Evolutionary conservation across 2,113 vertebrate genomes (phyloP).

Genomic region (Diadophis punctatus): DNA sequence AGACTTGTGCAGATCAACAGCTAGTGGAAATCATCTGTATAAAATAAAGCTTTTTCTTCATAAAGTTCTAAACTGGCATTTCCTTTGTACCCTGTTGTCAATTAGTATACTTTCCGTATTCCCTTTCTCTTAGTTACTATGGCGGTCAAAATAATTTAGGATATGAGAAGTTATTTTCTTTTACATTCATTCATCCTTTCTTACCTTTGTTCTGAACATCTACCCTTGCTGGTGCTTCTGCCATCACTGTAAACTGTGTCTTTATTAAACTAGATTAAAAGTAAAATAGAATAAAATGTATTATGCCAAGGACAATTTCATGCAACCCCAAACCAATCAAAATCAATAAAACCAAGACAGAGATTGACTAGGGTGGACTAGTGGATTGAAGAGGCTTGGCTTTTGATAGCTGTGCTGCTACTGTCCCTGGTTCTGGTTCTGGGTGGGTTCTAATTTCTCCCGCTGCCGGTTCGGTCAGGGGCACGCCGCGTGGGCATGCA

Average conservation of each 20-base stretch:
- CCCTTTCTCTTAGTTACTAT: neutral
- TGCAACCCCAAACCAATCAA: neutral
- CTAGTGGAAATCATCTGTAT: neutral
- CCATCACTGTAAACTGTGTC: neutral
- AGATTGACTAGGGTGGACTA: neutral
- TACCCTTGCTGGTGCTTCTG: neutral
- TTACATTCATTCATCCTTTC: neutral
- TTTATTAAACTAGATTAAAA: neutral
- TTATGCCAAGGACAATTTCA: neutral
- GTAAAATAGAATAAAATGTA: neutral
- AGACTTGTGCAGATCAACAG: neutral
- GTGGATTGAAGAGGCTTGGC: neutral
- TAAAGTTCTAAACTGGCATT: neutral
- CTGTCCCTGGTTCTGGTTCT: neutral
- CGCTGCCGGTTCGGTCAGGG: too few species aligned
- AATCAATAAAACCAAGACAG: neutral
- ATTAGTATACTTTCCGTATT: neutral
- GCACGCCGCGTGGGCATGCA: too few species aligned
- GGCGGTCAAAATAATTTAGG: neutral
- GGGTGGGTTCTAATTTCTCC: too few species aligned
- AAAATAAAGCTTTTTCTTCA: neutral
- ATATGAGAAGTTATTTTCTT: neutral
- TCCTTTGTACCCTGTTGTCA: neutral
- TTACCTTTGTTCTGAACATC: neutral
- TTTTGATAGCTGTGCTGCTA: neutral